phyloP scores from a whole-genome alignment of 2,113 vertebrate genomes.

The Carettochelys insculpta region DNA sequence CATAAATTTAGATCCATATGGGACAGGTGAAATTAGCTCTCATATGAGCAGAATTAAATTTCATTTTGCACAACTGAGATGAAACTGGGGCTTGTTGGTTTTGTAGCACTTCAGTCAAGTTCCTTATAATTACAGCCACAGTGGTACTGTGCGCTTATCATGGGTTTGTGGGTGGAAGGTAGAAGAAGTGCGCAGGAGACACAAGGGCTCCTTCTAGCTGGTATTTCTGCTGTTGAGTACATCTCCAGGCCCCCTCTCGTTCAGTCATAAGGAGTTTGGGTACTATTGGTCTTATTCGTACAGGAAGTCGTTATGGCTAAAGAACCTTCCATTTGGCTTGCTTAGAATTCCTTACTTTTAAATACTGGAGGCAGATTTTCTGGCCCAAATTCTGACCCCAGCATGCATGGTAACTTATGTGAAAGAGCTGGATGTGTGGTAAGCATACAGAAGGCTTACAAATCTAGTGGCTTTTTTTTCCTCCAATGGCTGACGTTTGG shows the following conservation, averaged over 20 bases:
- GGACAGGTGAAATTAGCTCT: not conserved
- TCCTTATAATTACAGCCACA: not conserved
- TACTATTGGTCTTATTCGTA: not conserved
- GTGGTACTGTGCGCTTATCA: not conserved
- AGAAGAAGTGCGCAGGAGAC: not conserved
- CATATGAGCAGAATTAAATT: not conserved
- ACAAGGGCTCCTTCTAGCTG: not conserved
- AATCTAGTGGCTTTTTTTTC: not conserved
- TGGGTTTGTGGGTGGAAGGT: not conserved
- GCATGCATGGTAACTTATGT: not conserved
- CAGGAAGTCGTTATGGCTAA: not conserved
- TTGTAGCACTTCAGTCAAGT: not conserved
- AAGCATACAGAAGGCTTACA: not conserved
- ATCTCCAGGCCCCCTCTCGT: not conserved
- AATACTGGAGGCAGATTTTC: not conserved
- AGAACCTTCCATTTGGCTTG: not conserved
- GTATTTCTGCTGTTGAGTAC: not conserved
- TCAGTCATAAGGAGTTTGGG: not conserved
- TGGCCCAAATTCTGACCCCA: not conserved
- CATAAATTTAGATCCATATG: not conserved
- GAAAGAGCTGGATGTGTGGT: not conserved
- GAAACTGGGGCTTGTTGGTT: not conserved
- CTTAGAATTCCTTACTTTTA: not conserved
- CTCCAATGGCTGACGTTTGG: rapidly evolving
- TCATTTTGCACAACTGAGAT: not conserved